Evolutionary conservation across 2,113 vertebrate genomes (phyloP), one percentile per base, ranked within the genome.

Genomic region (Vidua macroura): DNA sequence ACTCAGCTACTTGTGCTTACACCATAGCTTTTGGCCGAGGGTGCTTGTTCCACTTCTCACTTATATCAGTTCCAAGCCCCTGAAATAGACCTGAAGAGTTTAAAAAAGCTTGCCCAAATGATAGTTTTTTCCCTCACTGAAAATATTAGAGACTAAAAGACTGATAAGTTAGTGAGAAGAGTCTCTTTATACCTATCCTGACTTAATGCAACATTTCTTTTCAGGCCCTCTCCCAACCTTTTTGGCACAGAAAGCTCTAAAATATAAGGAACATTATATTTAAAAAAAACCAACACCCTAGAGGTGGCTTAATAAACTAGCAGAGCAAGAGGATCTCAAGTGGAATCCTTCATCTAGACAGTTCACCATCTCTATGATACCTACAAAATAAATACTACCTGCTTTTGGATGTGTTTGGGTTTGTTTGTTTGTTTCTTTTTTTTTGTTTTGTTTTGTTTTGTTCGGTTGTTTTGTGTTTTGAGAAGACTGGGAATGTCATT

Each of bases 11-110:
- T 82, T 77, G 43, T 37, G 27, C 10, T 59, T 48, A 17, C 4
- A 6, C 21, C 3, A 0, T 1, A 51, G 43, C 12, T 80, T 92
- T 86, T 24, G 10, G 55, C 15, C 0, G 0, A 75, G 48, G 43
- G 9, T 77, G 21, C 20, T 67, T 68, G 31, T 60, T 88, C 43
- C 20, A 31, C 80, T 80, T 88, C 19, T 13, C 51, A 81, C 10
- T 83, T 5, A 7, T 46, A 37, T 18, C 64, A 39, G 6, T 24
- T 20, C n/a, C 0, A 3, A 59, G 19, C 7, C 37, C 16, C n/a
- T 51, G 16, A 64, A 77, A 46, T 9, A 60, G 16, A 68, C 17
- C 5, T 14, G 9, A 92, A 68, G 10, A 77, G 7, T 6, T 70
- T 18, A 76, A 55, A 83, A 86, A 69, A 12, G 1, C 41, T 88